A percentile compares a stretch with the other conserved stretches of the same genome.
Conservation (phyloP, 2,888 invertebrate species). For the Podabrus alpinus region DNA sequence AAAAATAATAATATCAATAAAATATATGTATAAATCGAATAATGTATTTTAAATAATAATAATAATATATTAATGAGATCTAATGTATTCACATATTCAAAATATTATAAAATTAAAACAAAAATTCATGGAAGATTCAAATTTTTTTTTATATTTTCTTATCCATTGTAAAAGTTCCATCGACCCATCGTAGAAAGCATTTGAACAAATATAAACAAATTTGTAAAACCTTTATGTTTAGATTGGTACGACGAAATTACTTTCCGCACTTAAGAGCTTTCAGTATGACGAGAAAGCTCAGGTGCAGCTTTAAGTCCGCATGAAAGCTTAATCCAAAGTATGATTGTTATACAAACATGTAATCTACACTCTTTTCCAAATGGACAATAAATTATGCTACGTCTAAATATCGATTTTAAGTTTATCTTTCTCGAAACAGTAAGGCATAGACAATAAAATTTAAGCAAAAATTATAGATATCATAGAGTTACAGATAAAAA, state of each 20-base stretch:
- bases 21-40: too few relatives aligned
- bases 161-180: neutral
- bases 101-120: neutral
- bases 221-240: neutral
- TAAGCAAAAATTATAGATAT: too few relatives aligned
- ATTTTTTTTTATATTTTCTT: neutral
- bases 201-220: neutral
- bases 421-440: neutral
- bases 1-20: too few relatives aligned
- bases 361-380: constrained; percentile 30
- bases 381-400: constrained; percentile 29
- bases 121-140: neutral
- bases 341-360: constrained; percentile 31
- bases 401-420: constrained; percentile 21
- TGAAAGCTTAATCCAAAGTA: constrained; percentile 32
- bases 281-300: constrained; percentile 26
- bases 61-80: too few relatives aligned
- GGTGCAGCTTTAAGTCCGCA: constrained; percentile 25
- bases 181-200: neutral
- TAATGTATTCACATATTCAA: too few relatives aligned
- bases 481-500: too few relatives aligned
- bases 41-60: too few relatives aligned
- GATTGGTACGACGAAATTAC: neutral
- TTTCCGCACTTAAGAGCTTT: constrained; percentile 26
- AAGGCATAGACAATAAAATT: neutral